Percentiles rank a stretch among this genome's conserved stretches.
Evolutionary conservation across 2,113 vertebrate genomes (phyloP).

Genomic region (Athene cunicularia): DNA sequence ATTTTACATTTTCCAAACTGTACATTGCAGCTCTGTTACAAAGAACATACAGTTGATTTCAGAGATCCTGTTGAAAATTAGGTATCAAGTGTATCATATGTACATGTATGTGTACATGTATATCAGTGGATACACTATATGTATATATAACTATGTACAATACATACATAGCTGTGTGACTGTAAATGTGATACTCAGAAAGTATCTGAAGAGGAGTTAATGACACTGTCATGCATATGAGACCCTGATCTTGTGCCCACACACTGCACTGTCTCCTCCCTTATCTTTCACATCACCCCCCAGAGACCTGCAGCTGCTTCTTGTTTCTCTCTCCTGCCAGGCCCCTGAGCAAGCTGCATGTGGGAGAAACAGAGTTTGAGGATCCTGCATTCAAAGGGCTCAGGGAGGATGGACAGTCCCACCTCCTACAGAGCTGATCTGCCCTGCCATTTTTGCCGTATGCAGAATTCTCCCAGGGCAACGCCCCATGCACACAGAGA

Average conservation of each 20-base stretch:
- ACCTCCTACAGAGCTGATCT: background rate
- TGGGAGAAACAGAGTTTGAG: background rate
- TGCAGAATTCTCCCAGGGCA: background rate
- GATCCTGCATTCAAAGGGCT: background rate
- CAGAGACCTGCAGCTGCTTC: background rate
- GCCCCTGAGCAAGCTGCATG: fast-evolving
- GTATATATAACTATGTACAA: background rate
- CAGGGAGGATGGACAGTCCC: background rate
- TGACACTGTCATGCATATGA: fast-evolving
- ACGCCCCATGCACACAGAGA: background rate
- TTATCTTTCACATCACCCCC: background rate
- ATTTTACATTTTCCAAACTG: background rate
- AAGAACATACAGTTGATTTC: background rate
- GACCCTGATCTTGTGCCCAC: background rate
- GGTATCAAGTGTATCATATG: background rate
- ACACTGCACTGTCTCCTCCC: background rate
- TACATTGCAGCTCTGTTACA: background rate
- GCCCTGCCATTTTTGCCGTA: fast-evolving
- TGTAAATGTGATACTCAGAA: background rate
- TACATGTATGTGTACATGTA: background rate
- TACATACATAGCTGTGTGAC: background rate
- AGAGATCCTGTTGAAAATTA: background rate
- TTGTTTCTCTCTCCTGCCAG: background rate
- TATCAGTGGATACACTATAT: background rate
- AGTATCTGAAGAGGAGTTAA: background rate